Evolutionary conservation across 2,888 invertebrate species (phyloP).

Genomic region (Empis livida): DNA sequence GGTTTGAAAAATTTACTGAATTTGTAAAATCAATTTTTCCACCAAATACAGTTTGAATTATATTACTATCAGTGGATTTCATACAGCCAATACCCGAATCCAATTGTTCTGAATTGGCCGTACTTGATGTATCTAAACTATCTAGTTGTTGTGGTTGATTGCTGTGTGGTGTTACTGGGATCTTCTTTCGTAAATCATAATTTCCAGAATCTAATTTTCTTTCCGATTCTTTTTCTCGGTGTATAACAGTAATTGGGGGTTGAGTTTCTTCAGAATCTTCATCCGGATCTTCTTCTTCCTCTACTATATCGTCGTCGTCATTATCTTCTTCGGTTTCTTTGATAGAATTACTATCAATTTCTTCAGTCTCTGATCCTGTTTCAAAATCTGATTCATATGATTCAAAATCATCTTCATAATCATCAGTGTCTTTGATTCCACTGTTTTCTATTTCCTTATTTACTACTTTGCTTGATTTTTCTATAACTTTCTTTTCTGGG

Average conservation of each 20-base stretch:
- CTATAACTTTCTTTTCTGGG: neutral
- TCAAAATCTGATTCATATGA: conserved; percentile 47
- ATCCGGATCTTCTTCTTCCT: conserved; percentile 13
- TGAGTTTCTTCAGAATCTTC: conserved; percentile 28
- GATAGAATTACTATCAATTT: neutral
- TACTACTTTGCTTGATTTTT: neutral
- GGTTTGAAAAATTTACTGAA: conserved; percentile 26
- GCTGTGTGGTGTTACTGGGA: no score
- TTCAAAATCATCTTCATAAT: conserved; percentile 44
- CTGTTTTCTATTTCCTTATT: conserved; percentile 4
- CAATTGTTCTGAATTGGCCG: conserved; percentile 26
- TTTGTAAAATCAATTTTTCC: conserved; percentile 22
- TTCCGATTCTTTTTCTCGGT: conserved; percentile 37
- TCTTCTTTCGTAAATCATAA: conserved; percentile 27
- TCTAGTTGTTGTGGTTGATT: conserved; percentile 16
- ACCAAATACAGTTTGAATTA: conserved; percentile 18
- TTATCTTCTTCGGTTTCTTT: conserved; percentile 1
- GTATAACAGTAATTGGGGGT: conserved; percentile 29
- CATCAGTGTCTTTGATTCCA: conserved; percentile 6
- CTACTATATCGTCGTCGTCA: neutral
- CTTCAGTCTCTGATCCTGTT: conserved; percentile 14
- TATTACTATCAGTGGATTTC: neutral
- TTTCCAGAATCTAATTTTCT: conserved; percentile 46
- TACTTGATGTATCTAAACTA: conserved; percentile 26
- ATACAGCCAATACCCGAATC: conserved; percentile 25